These are phyloP conservation scores for Drosophila nigricruria DNA, from an alignment of 2,888 invertebrate genomes.

Conservation along the genomic window DNA sequence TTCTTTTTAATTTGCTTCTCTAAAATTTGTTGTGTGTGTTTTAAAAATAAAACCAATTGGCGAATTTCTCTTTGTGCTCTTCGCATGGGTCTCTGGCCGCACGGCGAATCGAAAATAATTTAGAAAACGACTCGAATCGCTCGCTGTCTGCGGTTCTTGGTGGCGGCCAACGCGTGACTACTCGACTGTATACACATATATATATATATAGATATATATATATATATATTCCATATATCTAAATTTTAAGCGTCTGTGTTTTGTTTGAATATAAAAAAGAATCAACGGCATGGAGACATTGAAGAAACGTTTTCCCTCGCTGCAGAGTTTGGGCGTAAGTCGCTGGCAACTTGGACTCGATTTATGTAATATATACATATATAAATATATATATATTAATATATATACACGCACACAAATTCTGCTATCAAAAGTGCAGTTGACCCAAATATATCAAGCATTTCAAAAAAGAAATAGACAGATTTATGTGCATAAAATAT, in stretches of 20 bases:
- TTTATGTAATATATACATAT: constrained; percentile 42
- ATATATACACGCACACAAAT: constrained; percentile 4
- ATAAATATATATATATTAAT: neutral
- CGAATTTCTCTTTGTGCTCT: constrained; percentile 67
- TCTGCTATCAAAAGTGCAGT: constrained; percentile 27
- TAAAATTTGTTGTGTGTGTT: constrained; percentile 36
- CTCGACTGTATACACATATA: constrained; percentile 38
- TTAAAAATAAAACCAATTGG: constrained; percentile 69
- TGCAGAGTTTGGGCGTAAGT: constrained; percentile 87
- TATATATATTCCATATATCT: constrained; percentile 28
- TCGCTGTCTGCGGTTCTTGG: constrained; percentile 61
- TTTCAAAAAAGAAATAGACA: constrained; percentile 6
- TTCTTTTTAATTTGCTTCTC: constrained; percentile 8
- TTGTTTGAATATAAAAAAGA: constrained; percentile 9
- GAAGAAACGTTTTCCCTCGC: constrained; percentile 86
- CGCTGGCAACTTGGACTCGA: constrained; percentile 27
- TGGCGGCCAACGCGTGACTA: constrained; percentile 52
- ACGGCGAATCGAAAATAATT: constrained; percentile 70
- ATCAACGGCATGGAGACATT: constrained; percentile 80
- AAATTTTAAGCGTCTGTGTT: constrained; percentile 41
- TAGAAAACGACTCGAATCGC: constrained; percentile 79
- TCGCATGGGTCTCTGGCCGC: constrained; percentile 42
- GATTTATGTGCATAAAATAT: constrained; percentile 32
- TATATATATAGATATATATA: constrained; percentile 16
- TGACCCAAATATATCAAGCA: constrained; percentile 47